Evolutionary conservation across 2,888 invertebrate species (phyloP).

Genomic region (Anoplius nigerrimus): DNA sequence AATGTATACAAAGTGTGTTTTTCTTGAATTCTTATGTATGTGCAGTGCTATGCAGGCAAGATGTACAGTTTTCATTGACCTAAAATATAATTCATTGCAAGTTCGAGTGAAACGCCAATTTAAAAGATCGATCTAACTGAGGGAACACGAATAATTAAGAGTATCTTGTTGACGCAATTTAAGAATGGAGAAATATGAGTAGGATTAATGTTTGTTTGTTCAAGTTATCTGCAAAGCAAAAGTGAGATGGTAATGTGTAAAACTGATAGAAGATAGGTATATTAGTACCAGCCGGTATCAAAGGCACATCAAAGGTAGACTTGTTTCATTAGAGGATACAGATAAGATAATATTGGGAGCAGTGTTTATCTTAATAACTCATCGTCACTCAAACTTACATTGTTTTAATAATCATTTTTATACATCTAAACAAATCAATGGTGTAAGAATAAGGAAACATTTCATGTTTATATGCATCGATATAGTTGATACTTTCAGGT

Average conservation of each 20-base stretch:
- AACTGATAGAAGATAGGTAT: no score
- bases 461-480: conserved; percentile 36
- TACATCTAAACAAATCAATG: conserved; percentile 63
- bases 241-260: no score
- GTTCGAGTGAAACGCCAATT: conserved; percentile 28
- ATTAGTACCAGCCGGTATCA: no score
- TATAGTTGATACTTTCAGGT: conserved; percentile 55
- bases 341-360: no score
- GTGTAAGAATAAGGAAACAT: conserved; percentile 65
- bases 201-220: background rate
- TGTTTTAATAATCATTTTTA: conserved; percentile 44
- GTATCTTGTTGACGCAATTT: background rate
- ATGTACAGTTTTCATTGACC: conserved; percentile 37
- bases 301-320: no score
- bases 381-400: conserved; percentile 48
- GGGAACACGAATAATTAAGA: conserved; percentile 11
- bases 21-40: background rate
- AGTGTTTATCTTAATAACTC: background rate
- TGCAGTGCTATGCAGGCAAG: background rate
- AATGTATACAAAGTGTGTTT: no score
- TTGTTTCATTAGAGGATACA: no score
- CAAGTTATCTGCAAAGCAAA: background rate
- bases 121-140: conserved; percentile 3
- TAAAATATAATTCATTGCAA: conserved; percentile 48
- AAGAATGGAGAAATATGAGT: background rate